phyloP scores from a whole-genome alignment of 2,113 vertebrate genomes.

The Pseudopodoces humilis region DNA sequence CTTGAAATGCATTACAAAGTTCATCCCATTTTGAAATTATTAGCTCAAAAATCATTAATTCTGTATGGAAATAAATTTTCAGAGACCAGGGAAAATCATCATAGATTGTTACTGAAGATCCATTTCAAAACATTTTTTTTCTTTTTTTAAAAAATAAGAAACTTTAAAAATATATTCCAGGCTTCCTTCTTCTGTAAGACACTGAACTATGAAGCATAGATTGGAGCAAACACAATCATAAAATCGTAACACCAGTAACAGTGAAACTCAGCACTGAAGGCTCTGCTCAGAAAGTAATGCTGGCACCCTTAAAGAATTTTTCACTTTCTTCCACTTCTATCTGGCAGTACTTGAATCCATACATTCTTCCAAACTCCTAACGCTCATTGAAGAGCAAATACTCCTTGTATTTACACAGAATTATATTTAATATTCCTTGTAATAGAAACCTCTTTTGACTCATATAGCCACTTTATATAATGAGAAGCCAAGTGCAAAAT shows the following conservation, averaged over 20 bases:
- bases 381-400: slow-evolving; percentile 45
- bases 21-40: neutral
- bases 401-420: neutral
- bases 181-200: neutral
- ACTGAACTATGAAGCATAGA: slow-evolving; percentile 9
- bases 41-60: neutral
- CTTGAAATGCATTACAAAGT: neutral
- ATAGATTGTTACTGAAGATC: neutral
- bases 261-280: slow-evolving; percentile 20
- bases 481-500: neutral
- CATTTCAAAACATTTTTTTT: neutral
- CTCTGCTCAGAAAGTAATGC: slow-evolving; percentile 4
- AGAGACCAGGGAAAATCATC: neutral
- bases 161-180: slow-evolving; percentile 23
- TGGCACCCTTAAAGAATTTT: slow-evolving; percentile 18
- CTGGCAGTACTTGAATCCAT: slow-evolving; percentile 14
- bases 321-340: slow-evolving; percentile 1
- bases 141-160: neutral
- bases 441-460: slow-evolving; percentile 52
- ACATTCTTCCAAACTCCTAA: slow-evolving; percentile 30
- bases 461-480: slow-evolving; percentile 13
- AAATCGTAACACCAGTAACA: neutral
- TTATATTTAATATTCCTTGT: slow-evolving; percentile 6
- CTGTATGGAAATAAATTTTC: neutral
- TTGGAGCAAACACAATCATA: slow-evolving; percentile 7